These are phyloP conservation scores for Blennius ocellaris DNA, from an alignment of 2,113 vertebrate genomes.

Conservation along the genomic window DNA sequence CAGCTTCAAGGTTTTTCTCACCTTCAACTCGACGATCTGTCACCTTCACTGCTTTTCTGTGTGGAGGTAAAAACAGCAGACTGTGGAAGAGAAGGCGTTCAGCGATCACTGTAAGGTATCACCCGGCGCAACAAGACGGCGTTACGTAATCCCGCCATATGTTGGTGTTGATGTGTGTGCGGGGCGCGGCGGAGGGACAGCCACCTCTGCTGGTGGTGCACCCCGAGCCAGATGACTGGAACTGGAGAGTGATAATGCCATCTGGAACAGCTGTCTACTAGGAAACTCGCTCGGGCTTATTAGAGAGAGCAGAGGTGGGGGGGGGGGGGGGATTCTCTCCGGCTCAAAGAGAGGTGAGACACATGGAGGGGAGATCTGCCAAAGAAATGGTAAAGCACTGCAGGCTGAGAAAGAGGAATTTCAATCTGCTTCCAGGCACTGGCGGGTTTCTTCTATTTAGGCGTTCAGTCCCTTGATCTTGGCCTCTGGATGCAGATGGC, in stretches of 20 bases:
- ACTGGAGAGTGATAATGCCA: conserved; percentile 62
- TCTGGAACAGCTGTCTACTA: conserved; percentile 74
- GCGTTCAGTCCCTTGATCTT: too few relatives aligned
- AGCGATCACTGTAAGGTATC: conserved; percentile 1
- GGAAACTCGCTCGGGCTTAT: conserved; percentile 67
- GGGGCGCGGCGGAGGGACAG: conserved; percentile 34
- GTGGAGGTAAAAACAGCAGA: neutral
- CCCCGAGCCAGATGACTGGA: conserved; percentile 55
- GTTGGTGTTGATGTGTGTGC: conserved; percentile 52
- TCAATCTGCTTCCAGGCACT: conserved; percentile 8
- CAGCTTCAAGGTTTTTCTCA: conserved; percentile 35
- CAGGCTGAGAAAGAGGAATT: conserved; percentile 6
- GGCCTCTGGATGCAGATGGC: too few relatives aligned
- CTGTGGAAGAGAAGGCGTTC: neutral
- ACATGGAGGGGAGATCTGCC: conserved; percentile 35
- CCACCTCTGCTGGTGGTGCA: conserved; percentile 51
- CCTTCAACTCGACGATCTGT: conserved; percentile 12
- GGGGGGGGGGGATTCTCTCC: conserved; percentile 29
- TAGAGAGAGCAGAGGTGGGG: conserved; percentile 40
- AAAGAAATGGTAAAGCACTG: conserved; percentile 38
- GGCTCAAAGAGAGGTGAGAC: conserved; percentile 44
- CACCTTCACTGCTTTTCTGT: neutral
- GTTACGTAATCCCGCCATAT: conserved; percentile 68
- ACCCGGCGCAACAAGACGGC: conserved; percentile 3
- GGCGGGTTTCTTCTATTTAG: too few relatives aligned